These are phyloP conservation scores for Brachionus koreanus DNA, from an alignment of 1,140 invertebrate species.

Conservation along the genomic window DNA sequence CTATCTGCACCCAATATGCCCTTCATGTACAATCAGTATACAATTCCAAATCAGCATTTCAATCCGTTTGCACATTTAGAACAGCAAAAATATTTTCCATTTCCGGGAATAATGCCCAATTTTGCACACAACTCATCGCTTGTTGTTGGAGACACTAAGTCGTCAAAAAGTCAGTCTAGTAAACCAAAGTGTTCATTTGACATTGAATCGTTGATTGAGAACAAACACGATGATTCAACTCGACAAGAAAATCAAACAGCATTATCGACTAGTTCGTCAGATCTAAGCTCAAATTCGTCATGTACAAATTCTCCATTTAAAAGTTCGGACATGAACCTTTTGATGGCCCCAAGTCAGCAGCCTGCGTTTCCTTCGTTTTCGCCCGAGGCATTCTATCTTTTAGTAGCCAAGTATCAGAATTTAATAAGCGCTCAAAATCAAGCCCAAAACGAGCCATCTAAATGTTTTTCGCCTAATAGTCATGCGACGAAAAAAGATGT, in stretches of 20 bases:
- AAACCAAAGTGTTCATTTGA: slow-evolving; percentile 29
- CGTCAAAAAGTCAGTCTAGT: not conserved
- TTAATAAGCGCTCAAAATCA: slow-evolving; percentile 24
- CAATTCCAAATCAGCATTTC: slow-evolving; percentile 14
- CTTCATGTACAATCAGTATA: not conserved
- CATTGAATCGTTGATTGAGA: slow-evolving; percentile 40
- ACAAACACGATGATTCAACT: slow-evolving; percentile 7
- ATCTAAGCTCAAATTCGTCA: slow-evolving; percentile 17
- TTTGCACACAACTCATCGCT: not conserved
- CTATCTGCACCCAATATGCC: not conserved
- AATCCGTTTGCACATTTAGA: slow-evolving; percentile 8
- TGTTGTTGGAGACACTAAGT: not conserved
- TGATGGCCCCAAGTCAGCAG: not conserved
- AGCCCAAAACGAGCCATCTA: not conserved
- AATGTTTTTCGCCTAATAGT: not conserved
- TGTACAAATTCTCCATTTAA: slow-evolving; percentile 33
- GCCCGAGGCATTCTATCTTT: slow-evolving; percentile 23
- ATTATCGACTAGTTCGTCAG: slow-evolving; percentile 27
- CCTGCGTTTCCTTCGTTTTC: not conserved
- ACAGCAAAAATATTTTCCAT: slow-evolving; percentile 21
- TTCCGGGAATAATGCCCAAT: not conserved
- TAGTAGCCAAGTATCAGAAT: slow-evolving; percentile 30
- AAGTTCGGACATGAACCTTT: not conserved
- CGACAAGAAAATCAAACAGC: not conserved
- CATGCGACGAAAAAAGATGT: not conserved